Base-by-base conservation (phyloP, 2,797 vertebrate species). In the Cyclopterus lumpus region DNA sequence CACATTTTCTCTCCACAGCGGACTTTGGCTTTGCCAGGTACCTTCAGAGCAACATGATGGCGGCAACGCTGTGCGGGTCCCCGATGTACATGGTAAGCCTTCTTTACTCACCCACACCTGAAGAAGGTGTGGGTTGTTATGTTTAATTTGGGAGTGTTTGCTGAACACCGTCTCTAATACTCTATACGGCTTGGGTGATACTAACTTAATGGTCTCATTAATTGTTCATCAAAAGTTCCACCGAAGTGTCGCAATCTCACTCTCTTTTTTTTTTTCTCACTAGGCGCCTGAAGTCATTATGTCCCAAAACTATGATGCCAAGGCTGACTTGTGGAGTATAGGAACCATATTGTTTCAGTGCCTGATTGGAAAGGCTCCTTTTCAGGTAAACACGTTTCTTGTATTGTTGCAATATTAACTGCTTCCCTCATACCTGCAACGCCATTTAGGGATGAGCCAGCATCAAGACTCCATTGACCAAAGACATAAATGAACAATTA, bases 211-310 rank as follows among this genome's bases (percentile, higher is more conserved):
- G 20, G 44, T 34, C 24, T 59, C 14, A 16, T 30, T 57, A 30
- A 22, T 36, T 48, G 16, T 38, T 67, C 1, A n/a, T 60, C 6
- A 46, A 49, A 8, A 51, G 4, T 70, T 55, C 1, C 1, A 34
- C 12, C 6, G 1, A 40, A n/a, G 20, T 67, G 30, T 74, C 3
- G 1, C 8, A 59, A 64, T 53, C 24, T 40, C 30, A 20, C 3
- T 22, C 1, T 28, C 18, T 57, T 42, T 2, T 42, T 2, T 10
- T 58, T 68, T 16, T 9, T 40, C 30, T 61, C 16, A 0, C 42
- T 80, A 99, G 98, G 98, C 98, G 71, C 98, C 98, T 4, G 98
- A 99, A 88, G 98, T 99, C 71, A 99, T 99, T 76, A 99, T 99
- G 98, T 99, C 98, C 36, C 98, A 99, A 82, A 97, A 94, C 89